phyloP scores from a whole-genome alignment of 2,888 invertebrate species.

The Tenthredo notha region DNA sequence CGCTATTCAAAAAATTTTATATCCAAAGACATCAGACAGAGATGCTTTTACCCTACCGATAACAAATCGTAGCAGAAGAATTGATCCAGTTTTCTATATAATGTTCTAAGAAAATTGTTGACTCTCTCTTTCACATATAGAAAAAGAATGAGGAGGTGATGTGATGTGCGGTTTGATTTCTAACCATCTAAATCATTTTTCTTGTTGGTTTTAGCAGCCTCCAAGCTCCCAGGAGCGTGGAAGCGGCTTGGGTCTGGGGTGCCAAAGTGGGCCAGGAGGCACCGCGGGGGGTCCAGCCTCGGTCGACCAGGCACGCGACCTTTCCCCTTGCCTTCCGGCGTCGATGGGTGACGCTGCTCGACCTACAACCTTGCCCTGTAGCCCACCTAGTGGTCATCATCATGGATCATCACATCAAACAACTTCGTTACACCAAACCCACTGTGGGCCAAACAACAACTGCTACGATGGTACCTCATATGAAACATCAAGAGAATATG shows the following conservation, averaged over 20 bases:
- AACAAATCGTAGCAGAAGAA: not conserved
- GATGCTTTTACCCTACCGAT: too few species aligned
- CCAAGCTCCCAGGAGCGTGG: constrained; percentile 79
- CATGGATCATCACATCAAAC: constrained; percentile 69
- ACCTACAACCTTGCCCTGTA: constrained; percentile 82
- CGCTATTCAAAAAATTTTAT: not conserved
- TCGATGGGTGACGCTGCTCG: constrained; percentile 81
- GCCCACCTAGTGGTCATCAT: constrained; percentile 72
- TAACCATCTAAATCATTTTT: constrained; percentile 46
- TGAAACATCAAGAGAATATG: constrained; percentile 74
- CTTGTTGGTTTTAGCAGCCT: constrained; percentile 82
- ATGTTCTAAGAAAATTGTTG: too few species aligned
- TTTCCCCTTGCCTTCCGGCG: constrained; percentile 87
- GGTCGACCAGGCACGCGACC: constrained; percentile 87
- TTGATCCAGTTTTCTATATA: not conserved
- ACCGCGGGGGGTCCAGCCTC: constrained; percentile 81
- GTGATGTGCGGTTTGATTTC: not conserved
- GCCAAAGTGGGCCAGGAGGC: constrained; percentile 79
- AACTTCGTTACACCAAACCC: constrained; percentile 74
- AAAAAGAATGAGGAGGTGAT: not conserved
- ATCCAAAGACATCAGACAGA: not conserved
- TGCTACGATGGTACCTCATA: constrained; percentile 79
- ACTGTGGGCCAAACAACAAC: constrained; percentile 79
- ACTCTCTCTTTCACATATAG: too few species aligned
- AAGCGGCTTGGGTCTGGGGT: constrained; percentile 77